phyloP scores from a whole-genome alignment of 2,113 vertebrate species.

The Nannobrachium achirus region DNA sequence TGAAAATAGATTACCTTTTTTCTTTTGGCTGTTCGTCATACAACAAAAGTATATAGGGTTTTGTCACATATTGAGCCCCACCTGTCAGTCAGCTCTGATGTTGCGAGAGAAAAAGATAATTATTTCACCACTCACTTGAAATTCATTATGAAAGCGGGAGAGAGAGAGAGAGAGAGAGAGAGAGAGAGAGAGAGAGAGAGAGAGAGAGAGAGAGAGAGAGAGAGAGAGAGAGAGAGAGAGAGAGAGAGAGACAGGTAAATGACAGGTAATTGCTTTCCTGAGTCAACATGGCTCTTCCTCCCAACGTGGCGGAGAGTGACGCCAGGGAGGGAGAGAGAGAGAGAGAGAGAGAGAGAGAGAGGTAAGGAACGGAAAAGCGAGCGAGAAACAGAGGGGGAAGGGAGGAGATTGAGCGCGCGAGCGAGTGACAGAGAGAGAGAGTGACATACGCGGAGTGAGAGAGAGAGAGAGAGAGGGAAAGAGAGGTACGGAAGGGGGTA shows the following conservation, averaged over 20 bases:
- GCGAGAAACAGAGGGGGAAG: background rate
- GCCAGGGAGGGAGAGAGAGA: constrained; percentile 46
- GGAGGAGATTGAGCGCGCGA: background rate
- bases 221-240: too few relatives aligned
- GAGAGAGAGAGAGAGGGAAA: background rate
- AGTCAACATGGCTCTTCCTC: constrained; percentile 72
- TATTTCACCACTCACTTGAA: constrained; percentile 76
- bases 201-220: too few relatives aligned
- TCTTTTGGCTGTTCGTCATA: too few relatives aligned
- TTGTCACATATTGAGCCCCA: constrained; percentile 58
- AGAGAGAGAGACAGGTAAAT: constrained; percentile 72
- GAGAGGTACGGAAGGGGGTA: constrained; percentile 50
- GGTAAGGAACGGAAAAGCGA: background rate
- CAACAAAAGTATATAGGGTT: too few relatives aligned
- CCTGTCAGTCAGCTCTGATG: constrained; percentile 65
- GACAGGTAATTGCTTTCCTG: constrained; percentile 77
- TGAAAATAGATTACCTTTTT: too few relatives aligned
- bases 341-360: constrained; percentile 35
- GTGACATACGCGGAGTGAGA: background rate
- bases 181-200: too few relatives aligned
- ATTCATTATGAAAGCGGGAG: constrained; percentile 69
- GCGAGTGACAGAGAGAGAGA: background rate
- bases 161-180: too few relatives aligned
- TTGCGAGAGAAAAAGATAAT: constrained; percentile 69
- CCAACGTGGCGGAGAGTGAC: constrained; percentile 44